Evolutionary conservation across 1,140 invertebrate species (phyloP), one percentile per base, ranked within the genome.

Genomic region (Leguminivora glycinivorella): DNA sequence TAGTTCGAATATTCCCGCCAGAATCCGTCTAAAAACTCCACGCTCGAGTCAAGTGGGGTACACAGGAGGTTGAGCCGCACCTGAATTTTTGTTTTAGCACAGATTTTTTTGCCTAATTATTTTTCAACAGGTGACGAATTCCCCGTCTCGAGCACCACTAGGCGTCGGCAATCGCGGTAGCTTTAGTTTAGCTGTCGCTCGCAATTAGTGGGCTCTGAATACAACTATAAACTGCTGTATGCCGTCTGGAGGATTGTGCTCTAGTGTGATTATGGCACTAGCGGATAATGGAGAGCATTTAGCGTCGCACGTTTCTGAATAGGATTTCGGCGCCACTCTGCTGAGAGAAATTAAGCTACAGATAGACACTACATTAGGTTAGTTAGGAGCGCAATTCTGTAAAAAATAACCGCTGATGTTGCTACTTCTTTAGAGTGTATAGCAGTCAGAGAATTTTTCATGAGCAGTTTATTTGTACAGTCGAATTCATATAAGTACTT

Each of bases 81-180:
- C 85, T 83, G 79, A 78, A 82, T 85, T 90, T 91, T 91, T 91
- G 86, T 91, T 89, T 87, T 87, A 82, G 75, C 80, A 77, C 82
- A 82, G 86, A 85, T 89, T 89, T 80, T 89, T 91, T 89, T 91
- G 86, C 83, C 87, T 89, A 89, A 89, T 89, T 91, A 89, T 89
- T 91, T 43, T 89, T 88, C 85, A 89, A 89, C 89, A 91, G 89
- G 89, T 91, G 89, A 91, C 89, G 89, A 89, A 89, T 85, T 85
- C 78, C 79, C 43, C 80, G 86, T 85, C 87, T 89, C 82, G 75
- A 91, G 89, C 73, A 83, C 85, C 83, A 83, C 84, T 85, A 86
- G 80, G 82, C 76, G 79, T 78, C 79, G 79, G 80, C 77, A 87
- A 87, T 83, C 83, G 83, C 75, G 79, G 77, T 77, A 75, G 82